Percentiles rank a stretch among this genome's conserved stretches.
These are phyloP conservation scores for Brachyhypopomus gauderio DNA, from an alignment of 2,113 vertebrate species.

Conservation along the genomic window DNA sequence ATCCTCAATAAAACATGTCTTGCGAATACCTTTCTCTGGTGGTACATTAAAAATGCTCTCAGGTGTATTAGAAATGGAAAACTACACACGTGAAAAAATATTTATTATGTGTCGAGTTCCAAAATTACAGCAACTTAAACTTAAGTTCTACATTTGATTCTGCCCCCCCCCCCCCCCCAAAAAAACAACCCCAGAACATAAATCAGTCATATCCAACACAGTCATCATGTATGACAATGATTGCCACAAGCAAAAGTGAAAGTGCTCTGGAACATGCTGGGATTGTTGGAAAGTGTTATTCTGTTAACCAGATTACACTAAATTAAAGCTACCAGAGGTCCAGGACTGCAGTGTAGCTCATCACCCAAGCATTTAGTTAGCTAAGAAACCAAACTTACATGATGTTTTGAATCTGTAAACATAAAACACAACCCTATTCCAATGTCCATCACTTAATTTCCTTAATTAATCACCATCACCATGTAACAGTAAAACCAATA, in stretches of 20 bases:
- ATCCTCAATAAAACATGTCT: too few species aligned
- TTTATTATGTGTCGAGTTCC: slow-evolving; percentile 63
- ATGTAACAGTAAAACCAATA: background rate
- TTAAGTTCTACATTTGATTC: background rate
- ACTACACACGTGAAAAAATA: slow-evolving; percentile 61
- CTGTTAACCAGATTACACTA: background rate
- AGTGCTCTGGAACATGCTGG: too few species aligned
- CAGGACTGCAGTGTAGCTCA: background rate
- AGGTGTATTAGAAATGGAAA: background rate
- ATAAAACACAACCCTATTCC: background rate
- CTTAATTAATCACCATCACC: background rate
- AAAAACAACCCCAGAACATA: too few species aligned
- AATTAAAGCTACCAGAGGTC: background rate
- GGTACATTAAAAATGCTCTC: too few species aligned
- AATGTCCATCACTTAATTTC: background rate
- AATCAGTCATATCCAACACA: background rate
- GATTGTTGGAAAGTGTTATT: background rate
- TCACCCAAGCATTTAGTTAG: background rate
- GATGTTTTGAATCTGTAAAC: background rate
- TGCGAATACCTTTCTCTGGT: too few species aligned
- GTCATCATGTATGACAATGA: background rate
- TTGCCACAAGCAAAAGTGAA: background rate
- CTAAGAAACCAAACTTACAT: background rate
- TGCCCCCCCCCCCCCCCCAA: too few species aligned
- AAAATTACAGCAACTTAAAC: background rate